A percentile compares a stretch with the other conserved stretches of the same genome.
Conservation (phyloP, 2,888 invertebrate species). For the Netelia virgata region DNA sequence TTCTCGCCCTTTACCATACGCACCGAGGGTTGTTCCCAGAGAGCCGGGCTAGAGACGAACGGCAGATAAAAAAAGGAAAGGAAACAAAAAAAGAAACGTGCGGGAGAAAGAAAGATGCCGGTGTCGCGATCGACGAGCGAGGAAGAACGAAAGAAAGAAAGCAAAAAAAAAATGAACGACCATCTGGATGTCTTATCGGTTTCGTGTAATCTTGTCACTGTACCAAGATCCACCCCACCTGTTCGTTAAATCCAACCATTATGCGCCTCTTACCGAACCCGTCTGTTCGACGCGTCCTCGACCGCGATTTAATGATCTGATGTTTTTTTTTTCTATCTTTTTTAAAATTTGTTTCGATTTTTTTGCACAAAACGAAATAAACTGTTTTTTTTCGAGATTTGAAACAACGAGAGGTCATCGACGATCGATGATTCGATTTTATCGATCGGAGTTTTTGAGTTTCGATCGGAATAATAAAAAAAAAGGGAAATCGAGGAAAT, state of each 20-base stretch:
- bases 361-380: too few species aligned
- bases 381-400: neutral
- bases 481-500: too few species aligned
- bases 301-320: slow-evolving; percentile 54
- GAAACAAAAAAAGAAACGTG: neutral
- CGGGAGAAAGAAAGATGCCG: too few species aligned
- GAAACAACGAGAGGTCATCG: too few species aligned
- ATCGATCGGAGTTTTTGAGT: too few species aligned
- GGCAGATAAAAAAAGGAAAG: slow-evolving; percentile 8
- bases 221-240: slow-evolving; percentile 12
- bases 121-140: slow-evolving; percentile 4
- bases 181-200: slow-evolving; percentile 52
- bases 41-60: slow-evolving; percentile 29
- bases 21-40: neutral
- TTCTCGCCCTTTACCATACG: slow-evolving; percentile 7
- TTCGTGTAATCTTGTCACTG: slow-evolving; percentile 39
- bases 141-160: too few species aligned
- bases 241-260: slow-evolving; percentile 62
- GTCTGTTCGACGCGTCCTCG: slow-evolving; percentile 51
- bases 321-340: neutral
- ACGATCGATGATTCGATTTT: too few species aligned
- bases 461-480: too few species aligned
- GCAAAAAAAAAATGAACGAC: slow-evolving; percentile 14
- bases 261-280: slow-evolving; percentile 17
- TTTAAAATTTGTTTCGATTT: too few species aligned